Conservation (phyloP, 2,888 invertebrate species). For the Caenorhabditis japonica region DNA sequence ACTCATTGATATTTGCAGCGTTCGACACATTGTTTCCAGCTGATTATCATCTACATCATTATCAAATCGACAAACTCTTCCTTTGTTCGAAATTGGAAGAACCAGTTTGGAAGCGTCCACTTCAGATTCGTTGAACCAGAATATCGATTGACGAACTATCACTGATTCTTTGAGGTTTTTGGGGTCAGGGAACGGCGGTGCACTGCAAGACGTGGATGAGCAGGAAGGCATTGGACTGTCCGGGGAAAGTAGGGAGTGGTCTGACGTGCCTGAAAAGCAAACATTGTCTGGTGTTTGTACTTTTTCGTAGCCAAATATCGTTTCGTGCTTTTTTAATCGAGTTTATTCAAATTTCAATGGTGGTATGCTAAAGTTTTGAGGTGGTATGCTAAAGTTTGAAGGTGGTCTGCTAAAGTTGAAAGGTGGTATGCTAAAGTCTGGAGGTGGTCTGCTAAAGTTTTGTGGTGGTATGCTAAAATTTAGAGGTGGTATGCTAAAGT, state of each 20-base stretch:
- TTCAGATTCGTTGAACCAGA: constrained; percentile 53
- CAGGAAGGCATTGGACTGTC: constrained; percentile 7
- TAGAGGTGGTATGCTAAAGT: too few species aligned
- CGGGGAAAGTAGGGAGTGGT: constrained; percentile 7
- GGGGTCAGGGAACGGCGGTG: neutral
- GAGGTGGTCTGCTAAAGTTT: too few species aligned
- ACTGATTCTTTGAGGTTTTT: constrained; percentile 7
- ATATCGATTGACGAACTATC: constrained; percentile 44
- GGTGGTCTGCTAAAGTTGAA: too few species aligned
- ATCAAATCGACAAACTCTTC: constrained; percentile 47
- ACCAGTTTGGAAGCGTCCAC: constrained; percentile 38
- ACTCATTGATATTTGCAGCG: constrained; percentile 44
- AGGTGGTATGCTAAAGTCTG: too few species aligned
- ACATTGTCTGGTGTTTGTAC: too few species aligned
- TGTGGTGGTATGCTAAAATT: too few species aligned
- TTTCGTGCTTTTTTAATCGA: too few species aligned
- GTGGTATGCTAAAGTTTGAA: too few species aligned
- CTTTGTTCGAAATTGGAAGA: constrained; percentile 39
- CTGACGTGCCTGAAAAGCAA: constrained; percentile 36
- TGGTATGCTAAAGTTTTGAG: too few species aligned
- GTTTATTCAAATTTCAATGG: too few species aligned
- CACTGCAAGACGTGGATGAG: neutral
- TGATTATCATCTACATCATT: constrained; percentile 45
- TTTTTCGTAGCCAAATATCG: too few species aligned
- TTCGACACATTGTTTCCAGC: constrained; percentile 38